These are phyloP conservation scores for Pogonognathellus flavescens DNA, from an alignment of 1,140 invertebrate species.

Conservation along the genomic window DNA sequence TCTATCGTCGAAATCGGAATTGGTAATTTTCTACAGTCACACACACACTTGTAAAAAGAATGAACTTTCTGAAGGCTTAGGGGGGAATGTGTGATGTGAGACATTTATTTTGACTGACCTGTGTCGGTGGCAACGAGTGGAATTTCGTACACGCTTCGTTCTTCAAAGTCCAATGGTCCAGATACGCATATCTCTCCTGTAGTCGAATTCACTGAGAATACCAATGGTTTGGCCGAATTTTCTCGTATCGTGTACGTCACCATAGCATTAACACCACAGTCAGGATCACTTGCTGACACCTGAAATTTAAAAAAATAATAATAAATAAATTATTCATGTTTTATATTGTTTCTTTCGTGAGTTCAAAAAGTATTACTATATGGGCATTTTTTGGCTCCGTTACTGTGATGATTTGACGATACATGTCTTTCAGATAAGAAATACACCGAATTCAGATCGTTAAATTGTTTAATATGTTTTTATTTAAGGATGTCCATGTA, in stretches of 20 bases:
- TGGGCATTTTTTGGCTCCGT: too few relatives aligned
- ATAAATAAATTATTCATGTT: too few relatives aligned
- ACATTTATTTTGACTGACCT: slow-evolving; percentile 74
- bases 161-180: slow-evolving; percentile 88
- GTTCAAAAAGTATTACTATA: too few relatives aligned
- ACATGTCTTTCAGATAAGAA: too few relatives aligned
- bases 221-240: slow-evolving; percentile 76
- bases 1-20: slow-evolving; percentile 20
- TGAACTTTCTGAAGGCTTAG: slow-evolving; percentile 19
- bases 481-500: too few relatives aligned
- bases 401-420: too few relatives aligned
- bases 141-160: slow-evolving; percentile 86
- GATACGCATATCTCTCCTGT: slow-evolving; percentile 92
- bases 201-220: slow-evolving; percentile 84
- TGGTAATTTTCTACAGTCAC: too few relatives aligned
- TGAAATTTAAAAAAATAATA: slow-evolving; percentile 70
- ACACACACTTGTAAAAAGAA: neutral
- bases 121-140: slow-evolving; percentile 94
- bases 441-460: too few relatives aligned
- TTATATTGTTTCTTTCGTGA: too few relatives aligned
- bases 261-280: slow-evolving; percentile 94
- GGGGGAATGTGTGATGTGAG: neutral
- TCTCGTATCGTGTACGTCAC: slow-evolving; percentile 92
- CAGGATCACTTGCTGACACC: slow-evolving; percentile 93
- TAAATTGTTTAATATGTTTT: too few relatives aligned